phyloP scores from a whole-genome alignment of 92 coral and sea anemone species.

The Siderastrea radians region DNA sequence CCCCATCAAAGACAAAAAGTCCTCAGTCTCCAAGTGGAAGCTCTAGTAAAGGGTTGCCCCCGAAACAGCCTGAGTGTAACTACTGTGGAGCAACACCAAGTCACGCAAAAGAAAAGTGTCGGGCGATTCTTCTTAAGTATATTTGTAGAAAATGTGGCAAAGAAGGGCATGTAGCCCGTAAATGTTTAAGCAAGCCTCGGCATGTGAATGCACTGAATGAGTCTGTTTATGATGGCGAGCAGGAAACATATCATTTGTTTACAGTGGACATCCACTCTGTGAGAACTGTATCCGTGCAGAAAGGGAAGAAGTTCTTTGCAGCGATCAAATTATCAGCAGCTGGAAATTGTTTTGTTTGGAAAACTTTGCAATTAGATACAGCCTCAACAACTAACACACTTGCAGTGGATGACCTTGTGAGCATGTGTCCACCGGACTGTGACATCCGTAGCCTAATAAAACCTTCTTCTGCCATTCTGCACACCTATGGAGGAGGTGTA shows the following conservation, averaged over 20 bases:
- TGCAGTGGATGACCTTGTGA: background rate
- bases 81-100: too few species aligned
- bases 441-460: too few species aligned
- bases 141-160: slow-evolving; percentile 36
- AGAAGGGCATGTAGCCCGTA: slow-evolving; percentile 24
- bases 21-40: too few species aligned
- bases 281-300: background rate
- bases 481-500: too few species aligned
- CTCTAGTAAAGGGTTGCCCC: too few species aligned
- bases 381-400: slow-evolving; percentile 25
- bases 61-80: too few species aligned
- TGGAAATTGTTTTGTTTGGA: too few species aligned
- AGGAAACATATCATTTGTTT: slow-evolving; percentile 33
- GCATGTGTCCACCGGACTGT: too few species aligned
- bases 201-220: slow-evolving; percentile 18
- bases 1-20: too few species aligned
- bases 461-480: too few species aligned
- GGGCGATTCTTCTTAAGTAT: slow-evolving; percentile 7
- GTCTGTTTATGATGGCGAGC: slow-evolving; percentile 30
- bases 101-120: slow-evolving; percentile 21
- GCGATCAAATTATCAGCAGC: too few species aligned
- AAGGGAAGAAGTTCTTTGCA: too few species aligned
- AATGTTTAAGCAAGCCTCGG: slow-evolving; percentile 25
- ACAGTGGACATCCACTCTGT: slow-evolving; percentile 40
- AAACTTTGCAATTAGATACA: background rate